phyloP scores from a whole-genome alignment of 2,113 vertebrate genomes.

The Notarius quadriscutis region DNA sequence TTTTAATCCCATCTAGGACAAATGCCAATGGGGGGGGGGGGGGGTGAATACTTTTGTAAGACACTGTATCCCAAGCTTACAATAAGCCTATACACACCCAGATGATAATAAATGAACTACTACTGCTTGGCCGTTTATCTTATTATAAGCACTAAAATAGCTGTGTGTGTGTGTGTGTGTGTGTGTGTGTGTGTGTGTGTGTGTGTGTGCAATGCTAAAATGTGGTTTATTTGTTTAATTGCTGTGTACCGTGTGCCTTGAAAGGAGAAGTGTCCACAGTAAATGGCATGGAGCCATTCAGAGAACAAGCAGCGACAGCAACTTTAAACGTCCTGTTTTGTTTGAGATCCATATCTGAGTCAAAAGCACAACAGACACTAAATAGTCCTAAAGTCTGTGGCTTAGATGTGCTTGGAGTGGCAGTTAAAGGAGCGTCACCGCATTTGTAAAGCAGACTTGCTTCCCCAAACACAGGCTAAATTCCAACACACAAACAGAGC shows the following conservation, averaged over 20 bases:
- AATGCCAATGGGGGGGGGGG: no score
- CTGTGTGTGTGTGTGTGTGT: neutral
- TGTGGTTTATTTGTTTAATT: constrained; percentile 17
- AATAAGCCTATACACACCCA: constrained; percentile 11
- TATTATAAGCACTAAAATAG: neutral
- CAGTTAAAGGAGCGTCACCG: constrained; percentile 13
- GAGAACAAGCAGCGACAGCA: constrained; percentile 49
- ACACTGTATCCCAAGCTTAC: neutral
- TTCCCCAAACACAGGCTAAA: constrained; percentile 29
- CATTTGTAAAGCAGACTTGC: constrained; percentile 12
- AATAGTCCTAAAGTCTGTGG: constrained; percentile 42
- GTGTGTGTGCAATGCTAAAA: constrained; percentile 5
- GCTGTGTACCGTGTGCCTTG: constrained; percentile 19
- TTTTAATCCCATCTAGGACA: no score
- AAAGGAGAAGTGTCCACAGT: constrained; percentile 42
- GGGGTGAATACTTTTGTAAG: no score
- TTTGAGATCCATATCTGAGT: constrained; percentile 53
- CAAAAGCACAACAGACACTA: constrained; percentile 36
- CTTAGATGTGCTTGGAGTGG: constrained; percentile 20
- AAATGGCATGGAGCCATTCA: constrained; percentile 24
- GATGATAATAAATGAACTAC: neutral
- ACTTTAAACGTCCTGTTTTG: constrained; percentile 43
- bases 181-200: no score
- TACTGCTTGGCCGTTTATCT: neutral
- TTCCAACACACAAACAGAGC: constrained; percentile 30